These are phyloP conservation scores for Alca torda DNA, from an alignment of 2,797 vertebrate species.

Conservation along the genomic window DNA sequence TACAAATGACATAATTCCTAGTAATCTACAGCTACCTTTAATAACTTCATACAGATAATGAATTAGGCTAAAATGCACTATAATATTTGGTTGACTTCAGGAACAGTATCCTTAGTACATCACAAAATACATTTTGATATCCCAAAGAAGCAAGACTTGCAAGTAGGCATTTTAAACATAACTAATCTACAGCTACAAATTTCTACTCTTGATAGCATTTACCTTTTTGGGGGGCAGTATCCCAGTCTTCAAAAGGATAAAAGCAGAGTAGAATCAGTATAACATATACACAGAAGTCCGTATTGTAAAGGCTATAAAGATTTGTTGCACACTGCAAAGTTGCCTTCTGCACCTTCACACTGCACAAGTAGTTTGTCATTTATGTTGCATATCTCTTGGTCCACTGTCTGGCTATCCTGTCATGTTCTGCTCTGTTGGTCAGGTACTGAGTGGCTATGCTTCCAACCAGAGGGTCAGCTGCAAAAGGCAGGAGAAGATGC, in stretches of 20 bases:
- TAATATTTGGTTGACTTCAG: conserved; percentile 95
- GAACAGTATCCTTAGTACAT: conserved; percentile 94
- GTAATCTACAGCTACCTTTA: conserved; percentile 88
- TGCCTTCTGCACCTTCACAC: conserved; percentile 83
- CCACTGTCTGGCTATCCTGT: conserved; percentile 96
- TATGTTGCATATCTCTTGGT: conserved; percentile 95
- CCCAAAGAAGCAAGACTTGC: conserved; percentile 96
- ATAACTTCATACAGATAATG: conserved; percentile 94
- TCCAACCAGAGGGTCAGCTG: conserved; percentile 91
- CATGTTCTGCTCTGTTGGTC: conserved; percentile 95
- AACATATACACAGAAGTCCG: conserved; percentile 94
- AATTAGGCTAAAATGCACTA: conserved; percentile 94
- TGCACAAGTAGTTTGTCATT: conserved; percentile 78
- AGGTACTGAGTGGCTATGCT: conserved; percentile 95
- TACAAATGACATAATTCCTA: conserved; percentile 93
- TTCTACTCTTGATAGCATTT: conserved; percentile 88
- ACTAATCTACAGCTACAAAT: conserved; percentile 95
- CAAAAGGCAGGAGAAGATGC: conserved; percentile 33
- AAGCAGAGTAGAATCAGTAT: conserved; percentile 90
- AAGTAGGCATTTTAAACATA: conserved; percentile 92
- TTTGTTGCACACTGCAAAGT: conserved; percentile 87
- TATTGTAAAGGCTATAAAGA: conserved; percentile 96
- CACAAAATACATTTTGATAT: conserved; percentile 97
- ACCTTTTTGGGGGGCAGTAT: conserved; percentile 82
- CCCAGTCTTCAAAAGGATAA: conserved; percentile 89